These are phyloP conservation scores for Halichoeres trimaculatus DNA, from an alignment of 2,113 vertebrate genomes.

Conservation along the genomic window DNA sequence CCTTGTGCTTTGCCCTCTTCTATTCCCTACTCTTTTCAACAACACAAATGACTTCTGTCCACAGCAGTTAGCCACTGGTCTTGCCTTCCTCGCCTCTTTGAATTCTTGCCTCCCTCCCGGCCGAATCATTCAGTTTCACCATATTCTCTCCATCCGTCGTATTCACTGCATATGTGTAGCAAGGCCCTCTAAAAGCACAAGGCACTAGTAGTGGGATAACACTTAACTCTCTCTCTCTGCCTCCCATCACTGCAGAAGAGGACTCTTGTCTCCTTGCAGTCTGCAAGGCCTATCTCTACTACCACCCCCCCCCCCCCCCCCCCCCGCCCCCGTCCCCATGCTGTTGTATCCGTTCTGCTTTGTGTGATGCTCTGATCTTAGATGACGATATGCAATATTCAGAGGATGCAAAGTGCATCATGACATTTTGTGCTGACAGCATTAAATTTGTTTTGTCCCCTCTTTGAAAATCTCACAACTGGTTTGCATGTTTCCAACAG, in stretches of 20 bases:
- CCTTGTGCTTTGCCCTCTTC: neutral
- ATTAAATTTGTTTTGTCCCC: neutral
- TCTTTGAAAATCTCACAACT: neutral
- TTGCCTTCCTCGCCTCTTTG: conserved; percentile 12
- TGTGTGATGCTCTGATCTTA: conserved; percentile 29
- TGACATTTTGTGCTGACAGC: neutral
- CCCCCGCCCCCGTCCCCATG: neutral
- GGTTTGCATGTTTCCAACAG: conserved; percentile 16
- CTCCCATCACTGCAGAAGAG: conserved; percentile 58
- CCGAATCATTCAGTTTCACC: conserved; percentile 24
- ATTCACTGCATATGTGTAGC: conserved; percentile 15
- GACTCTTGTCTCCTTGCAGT: conserved; percentile 54
- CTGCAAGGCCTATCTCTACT: conserved; percentile 39
- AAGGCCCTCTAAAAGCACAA: conserved; percentile 43
- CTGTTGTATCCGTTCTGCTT: conserved; percentile 50
- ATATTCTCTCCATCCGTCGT: conserved; percentile 22
- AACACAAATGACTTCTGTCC: neutral
- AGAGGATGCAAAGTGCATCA: conserved; percentile 7
- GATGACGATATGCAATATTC: conserved; percentile 33
- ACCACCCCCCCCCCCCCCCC: neutral
- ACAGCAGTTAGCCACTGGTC: conserved; percentile 1
- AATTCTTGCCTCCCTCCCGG: neutral
- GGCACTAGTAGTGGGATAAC: conserved; percentile 34
- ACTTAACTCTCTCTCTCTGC: conserved; percentile 4
- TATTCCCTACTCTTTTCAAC: too few relatives aligned